Evolutionary conservation across 2,113 vertebrate species (phyloP).

Genomic region (Ptychochromis oligacanthus): DNA sequence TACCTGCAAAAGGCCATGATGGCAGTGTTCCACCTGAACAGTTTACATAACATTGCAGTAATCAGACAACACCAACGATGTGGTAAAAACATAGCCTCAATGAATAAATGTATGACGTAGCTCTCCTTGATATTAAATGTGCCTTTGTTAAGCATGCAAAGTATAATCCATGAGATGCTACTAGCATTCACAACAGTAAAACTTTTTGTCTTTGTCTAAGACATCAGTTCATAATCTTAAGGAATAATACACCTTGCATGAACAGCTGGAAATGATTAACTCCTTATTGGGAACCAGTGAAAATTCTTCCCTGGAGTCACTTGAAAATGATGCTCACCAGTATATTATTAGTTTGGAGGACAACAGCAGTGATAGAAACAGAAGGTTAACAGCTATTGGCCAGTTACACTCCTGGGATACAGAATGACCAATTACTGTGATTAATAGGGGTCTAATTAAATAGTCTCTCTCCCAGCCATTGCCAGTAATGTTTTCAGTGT

Average conservation of each 20-base stretch:
- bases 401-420: conserved; percentile 56
- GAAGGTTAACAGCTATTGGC: conserved; percentile 68
- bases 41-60: conserved; percentile 20
- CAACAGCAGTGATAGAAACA: conserved; percentile 34
- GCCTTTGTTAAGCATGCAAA: not conserved
- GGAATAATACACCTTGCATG: conserved; percentile 44
- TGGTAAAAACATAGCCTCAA: conserved; percentile 5
- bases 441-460: conserved; percentile 71
- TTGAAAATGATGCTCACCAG: conserved; percentile 45
- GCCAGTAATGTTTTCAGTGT: conserved; percentile 30
- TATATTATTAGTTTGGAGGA: conserved; percentile 55
- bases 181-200: conserved; percentile 13
- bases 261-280: conserved; percentile 58
- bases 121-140: conserved; percentile 15
- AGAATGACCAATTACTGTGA: conserved; percentile 69
- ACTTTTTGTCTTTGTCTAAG: conserved; percentile 32
- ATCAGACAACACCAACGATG: conserved; percentile 36
- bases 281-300: conserved; percentile 47
- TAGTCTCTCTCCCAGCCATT: conserved; percentile 29
- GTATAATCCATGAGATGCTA: conserved; percentile 2
- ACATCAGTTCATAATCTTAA: conserved; percentile 38
- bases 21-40: conserved; percentile 8
- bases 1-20: not conserved
- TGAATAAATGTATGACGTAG: conserved; percentile 30
- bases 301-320: conserved; percentile 47